These are phyloP conservation scores for Stegophylla sp. DNA, from an alignment of 2,888 invertebrate genomes.

Conservation along the genomic window DNA sequence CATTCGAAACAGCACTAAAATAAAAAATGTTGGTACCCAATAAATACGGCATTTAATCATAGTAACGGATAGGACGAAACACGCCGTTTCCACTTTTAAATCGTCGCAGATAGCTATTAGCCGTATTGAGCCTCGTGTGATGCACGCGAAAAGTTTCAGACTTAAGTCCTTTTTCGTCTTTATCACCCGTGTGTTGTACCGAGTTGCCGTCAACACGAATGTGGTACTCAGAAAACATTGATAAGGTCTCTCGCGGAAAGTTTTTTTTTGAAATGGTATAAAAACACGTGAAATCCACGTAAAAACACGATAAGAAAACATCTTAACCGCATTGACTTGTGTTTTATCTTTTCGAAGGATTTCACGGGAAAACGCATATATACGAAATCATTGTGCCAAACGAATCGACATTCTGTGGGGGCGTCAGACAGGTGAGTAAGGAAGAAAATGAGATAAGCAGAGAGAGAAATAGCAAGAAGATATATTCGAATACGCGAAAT, in stretches of 20 bases:
- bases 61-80: too few relatives aligned
- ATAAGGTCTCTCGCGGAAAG: conserved; percentile 28
- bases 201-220: neutral
- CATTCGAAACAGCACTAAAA: too few relatives aligned
- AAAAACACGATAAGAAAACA: neutral
- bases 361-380: conserved; percentile 16
- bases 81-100: too few relatives aligned
- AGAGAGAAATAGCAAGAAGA: neutral
- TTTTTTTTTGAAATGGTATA: conserved; percentile 7
- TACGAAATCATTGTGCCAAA: neutral
- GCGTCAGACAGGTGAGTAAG: neutral
- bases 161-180: conserved; percentile 4
- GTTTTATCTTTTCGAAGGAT: conserved; percentile 27
- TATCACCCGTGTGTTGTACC: conserved; percentile 22
- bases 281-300: neutral
- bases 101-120: too few relatives aligned
- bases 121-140: conserved; percentile 10
- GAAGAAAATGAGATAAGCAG: neutral
- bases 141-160: neutral
- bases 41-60: too few relatives aligned
- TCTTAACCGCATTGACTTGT: neutral
- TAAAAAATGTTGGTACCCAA: too few relatives aligned
- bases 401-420: conserved; percentile 7
- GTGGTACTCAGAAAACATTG: neutral
- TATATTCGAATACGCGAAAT: too few relatives aligned